Base-by-base conservation (phyloP, 2,888 invertebrate species). In the Tetanocera ferruginea region DNA sequence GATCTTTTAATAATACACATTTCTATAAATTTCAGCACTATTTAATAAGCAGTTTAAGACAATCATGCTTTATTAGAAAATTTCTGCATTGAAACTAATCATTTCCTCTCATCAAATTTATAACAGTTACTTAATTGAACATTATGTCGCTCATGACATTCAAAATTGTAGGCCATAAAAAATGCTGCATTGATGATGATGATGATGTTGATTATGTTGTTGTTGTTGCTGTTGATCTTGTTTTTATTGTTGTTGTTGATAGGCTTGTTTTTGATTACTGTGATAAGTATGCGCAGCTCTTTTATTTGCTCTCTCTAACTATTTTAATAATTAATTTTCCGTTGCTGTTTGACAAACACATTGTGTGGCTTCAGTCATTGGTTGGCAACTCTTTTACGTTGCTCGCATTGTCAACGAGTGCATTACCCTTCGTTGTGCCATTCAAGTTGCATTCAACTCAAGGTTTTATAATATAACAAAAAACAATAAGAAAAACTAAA, bases 361-460 rank as follows among this genome's bases (percentile, higher is more conserved):
- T 43, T 43, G 43, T 43, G 43, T 11, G 43, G 43, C 43, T 43
- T 43, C 43, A 43, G 11, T 14, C 43, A 43, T 43, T 43, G 11
- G 43, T 43, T 43, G 43, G 4, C 28, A 31, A 62, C 9, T 4
- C 14, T 62, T 23, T 43, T 25, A 34, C 9, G 43, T 19, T 19
- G 34, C 67, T 67, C 19, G 34, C 67, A 52, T 55, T 55, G 55
- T 31, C 31, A 11, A 17, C 19, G 71, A 31, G 71, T 71, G 52
- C 55, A 71, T 52, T 70, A 31, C 55, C 55, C 71, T 71, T 34
- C 11, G 6, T 28, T 31, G 31, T 49, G 23, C 25, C 17, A 67
- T 67, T 49, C 67, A 28, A 55, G 71, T 55, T 55, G 52, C 71
- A 71, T 71, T 55, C 71, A 71, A 71, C 55, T 55, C 71, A 71